phyloP scores from a whole-genome alignment of 2,797 vertebrate species.

The Diglossa cyanea region DNA sequence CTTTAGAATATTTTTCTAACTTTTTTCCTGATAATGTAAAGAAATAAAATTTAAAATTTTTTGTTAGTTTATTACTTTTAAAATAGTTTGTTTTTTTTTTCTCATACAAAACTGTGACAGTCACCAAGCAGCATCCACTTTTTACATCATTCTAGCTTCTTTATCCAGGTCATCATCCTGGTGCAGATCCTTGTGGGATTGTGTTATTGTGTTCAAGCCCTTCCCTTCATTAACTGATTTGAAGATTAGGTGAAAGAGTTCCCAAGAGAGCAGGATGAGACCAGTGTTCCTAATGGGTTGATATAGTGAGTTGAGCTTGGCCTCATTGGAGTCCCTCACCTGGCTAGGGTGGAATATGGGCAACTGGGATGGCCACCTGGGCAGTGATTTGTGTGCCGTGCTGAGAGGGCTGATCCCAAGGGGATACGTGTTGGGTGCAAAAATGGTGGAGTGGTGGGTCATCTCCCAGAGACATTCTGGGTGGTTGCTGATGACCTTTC shows the following conservation, averaged over 20 bases:
- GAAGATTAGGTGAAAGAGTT: background rate
- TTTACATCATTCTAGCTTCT: background rate
- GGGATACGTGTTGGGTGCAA: rapidly evolving
- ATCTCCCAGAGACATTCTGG: background rate
- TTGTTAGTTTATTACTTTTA: background rate
- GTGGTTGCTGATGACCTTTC: background rate
- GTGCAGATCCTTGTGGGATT: background rate
- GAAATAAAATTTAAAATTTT: background rate
- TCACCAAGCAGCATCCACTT: background rate
- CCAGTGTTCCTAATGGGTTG: background rate
- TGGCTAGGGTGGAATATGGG: background rate
- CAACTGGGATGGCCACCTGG: background rate
- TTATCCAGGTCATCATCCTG: background rate
- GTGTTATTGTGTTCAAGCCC: background rate
- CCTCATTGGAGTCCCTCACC: background rate
- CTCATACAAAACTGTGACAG: background rate
- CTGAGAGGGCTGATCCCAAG: background rate
- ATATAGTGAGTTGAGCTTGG: background rate
- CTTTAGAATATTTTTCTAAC: background rate
- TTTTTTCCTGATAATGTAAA: background rate
- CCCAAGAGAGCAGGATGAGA: background rate
- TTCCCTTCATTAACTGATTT: background rate
- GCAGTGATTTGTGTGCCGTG: background rate
- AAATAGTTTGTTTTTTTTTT: background rate
- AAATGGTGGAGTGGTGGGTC: background rate